Base-by-base conservation (phyloP, 2,888 invertebrate genomes). In the Ectemnius lituratus region DNA sequence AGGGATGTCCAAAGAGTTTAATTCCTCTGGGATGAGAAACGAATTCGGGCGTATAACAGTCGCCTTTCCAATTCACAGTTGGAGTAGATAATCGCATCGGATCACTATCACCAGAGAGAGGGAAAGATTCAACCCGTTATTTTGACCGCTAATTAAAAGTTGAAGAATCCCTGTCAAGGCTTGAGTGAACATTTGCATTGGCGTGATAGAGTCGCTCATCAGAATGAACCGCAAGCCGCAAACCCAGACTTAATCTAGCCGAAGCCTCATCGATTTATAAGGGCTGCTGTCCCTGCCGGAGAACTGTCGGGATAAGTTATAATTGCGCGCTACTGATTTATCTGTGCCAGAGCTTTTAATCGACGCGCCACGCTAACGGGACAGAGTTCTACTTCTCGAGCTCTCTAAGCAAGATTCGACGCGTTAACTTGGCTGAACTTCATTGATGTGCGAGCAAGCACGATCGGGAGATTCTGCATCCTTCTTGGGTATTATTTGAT, bases 111-210 rank as follows among this genome's bases (percentile, higher is more conserved):
- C 3, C 23, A 23, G 69, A 57, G 74, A 37, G 11, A 37, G 65
- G 63, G 73, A 67, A 63, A 65, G 63, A 81, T 76, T 65, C 70
- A 58, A 13, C 18, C 64, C 52, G 62, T 49, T 47, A 37, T 66
- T 77, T 70, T 59, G 62, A 56, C 58, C 74, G 73, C 72, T 75
- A 81, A 82, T 82, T 81, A 82, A 82, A 82, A 82, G 80, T 82
- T 81, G 78, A 81, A 81, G 80, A 81, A 67, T 70, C 78, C 69
- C 77, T 71, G 75, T 81, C 78, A 37, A 65, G 62, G 47, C 37
- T 73, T 65, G 68, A 77, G 81, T 79, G 79, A 81, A 79, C 77
- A 66, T 77, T 75, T 58, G 76, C 79, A 62, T 62, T 37, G 37
- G 37, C 37, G 37, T 37, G 37, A 37, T 37, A 11, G 37, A 37